Conservation (phyloP, 37 sponge, comb jelly and placozoan species). For the Ephydatia muelleri region DNA sequence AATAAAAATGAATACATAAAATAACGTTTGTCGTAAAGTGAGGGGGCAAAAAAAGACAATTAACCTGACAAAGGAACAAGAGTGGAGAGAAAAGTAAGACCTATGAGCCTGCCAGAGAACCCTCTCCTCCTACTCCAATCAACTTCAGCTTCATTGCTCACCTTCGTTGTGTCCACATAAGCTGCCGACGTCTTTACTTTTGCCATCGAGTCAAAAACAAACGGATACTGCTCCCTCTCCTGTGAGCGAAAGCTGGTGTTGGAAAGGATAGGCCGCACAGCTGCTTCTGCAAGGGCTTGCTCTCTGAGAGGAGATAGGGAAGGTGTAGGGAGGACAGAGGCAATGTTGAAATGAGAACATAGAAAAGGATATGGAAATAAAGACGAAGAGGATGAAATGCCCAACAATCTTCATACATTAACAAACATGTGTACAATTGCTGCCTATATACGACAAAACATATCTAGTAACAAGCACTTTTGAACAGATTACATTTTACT, state of each 20-base stretch:
- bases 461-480: too few relatives aligned
- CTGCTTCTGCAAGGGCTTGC: slow-evolving; percentile 66
- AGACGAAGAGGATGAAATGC: too few relatives aligned
- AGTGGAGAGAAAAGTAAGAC: neutral
- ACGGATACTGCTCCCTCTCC: slow-evolving; percentile 59
- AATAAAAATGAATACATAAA: neutral
- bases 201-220: slow-evolving; percentile 86
- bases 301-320: slow-evolving; percentile 51
- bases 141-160: slow-evolving; percentile 1
- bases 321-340: neutral
- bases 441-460: too few relatives aligned
- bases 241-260: neutral
- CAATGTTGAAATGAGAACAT: neutral
- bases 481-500: too few relatives aligned
- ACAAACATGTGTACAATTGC: too few relatives aligned
- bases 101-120: neutral
- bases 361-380: neutral
- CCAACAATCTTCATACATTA: too few relatives aligned
- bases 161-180: slow-evolving; percentile 67
- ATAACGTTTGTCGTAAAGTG: neutral
- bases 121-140: neutral
- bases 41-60: neutral
- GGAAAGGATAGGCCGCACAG: slow-evolving; percentile 60
- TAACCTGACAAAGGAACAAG: neutral
- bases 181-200: slow-evolving; percentile 67